These are phyloP conservation scores for Gallinago undulata DNA, from an alignment of 2,113 vertebrate species.

Conservation along the genomic window DNA sequence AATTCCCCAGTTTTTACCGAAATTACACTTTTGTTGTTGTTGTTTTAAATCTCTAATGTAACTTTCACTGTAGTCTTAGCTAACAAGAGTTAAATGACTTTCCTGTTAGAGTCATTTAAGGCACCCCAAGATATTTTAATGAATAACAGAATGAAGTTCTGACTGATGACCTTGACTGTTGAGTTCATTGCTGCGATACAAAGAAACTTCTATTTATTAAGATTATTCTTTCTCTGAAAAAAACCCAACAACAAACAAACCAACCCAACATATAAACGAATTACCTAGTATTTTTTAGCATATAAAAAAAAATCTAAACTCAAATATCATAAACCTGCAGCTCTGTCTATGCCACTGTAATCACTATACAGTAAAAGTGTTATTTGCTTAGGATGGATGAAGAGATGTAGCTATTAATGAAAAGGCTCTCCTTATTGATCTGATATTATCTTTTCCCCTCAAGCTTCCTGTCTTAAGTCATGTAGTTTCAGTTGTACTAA, in stretches of 20 bases:
- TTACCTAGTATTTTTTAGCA: neutral
- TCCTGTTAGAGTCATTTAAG: neutral
- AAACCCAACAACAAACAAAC: neutral
- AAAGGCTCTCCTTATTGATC: neutral
- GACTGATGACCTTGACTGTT: neutral
- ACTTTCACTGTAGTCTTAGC: neutral
- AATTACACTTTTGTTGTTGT: neutral
- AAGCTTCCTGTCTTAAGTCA: neutral
- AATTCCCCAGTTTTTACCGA: neutral
- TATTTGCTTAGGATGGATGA: neutral
- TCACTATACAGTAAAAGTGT: neutral
- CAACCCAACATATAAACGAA: neutral
- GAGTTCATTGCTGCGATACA: neutral
- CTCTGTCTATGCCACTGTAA: neutral
- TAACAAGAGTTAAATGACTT: neutral
- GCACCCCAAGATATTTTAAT: neutral
- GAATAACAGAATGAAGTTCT: neutral
- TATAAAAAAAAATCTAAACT: neutral
- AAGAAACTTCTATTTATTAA: neutral
- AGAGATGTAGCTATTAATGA: neutral
- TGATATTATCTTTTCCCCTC: neutral
- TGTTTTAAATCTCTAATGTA: neutral
- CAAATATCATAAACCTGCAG: neutral
- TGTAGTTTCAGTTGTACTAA: neutral
- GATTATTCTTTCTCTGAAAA: neutral